A percentile compares a stretch with the other conserved stretches of the same genome.
Conservation (phyloP, 2,113 vertebrate species). For the Burhinus oedicnemus region DNA sequence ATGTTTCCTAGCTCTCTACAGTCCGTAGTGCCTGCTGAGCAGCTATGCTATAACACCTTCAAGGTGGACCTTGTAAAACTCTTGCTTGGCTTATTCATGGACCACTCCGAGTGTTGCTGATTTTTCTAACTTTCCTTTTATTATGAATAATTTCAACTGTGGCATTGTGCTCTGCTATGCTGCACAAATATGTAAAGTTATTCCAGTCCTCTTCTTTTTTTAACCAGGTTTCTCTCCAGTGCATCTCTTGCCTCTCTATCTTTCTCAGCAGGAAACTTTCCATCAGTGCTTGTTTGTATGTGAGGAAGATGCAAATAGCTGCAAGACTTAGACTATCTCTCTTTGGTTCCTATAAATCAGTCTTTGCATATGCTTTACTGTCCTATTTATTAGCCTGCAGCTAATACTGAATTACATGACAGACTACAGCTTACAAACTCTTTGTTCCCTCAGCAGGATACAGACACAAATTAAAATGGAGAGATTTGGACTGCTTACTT, state of each 20-base stretch:
- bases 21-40: not conserved
- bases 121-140: not conserved
- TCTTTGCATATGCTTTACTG: constrained; percentile 13
- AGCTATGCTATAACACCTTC: not conserved
- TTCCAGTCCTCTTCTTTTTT: not conserved
- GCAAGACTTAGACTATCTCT: not conserved
- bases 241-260: not conserved
- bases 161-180: not conserved
- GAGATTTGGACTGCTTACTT: constrained; percentile 53
- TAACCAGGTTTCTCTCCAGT: not conserved
- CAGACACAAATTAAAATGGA: constrained; percentile 60
- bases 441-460: constrained; percentile 70
- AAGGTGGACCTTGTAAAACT: not conserved
- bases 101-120: not conserved
- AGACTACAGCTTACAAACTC: not conserved
- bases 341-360: constrained; percentile 1
- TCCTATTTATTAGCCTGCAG: constrained; percentile 31
- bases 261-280: not conserved
- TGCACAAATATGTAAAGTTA: not conserved
- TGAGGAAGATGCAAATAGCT: constrained; percentile 41
- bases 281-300: not conserved
- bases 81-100: not conserved
- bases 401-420: not conserved
- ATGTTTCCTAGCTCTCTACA: not conserved
- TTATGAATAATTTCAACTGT: not conserved